Percentiles rank a stretch among this genome's conserved stretches.
Conservation (phyloP, 2,888 invertebrate genomes). For the Trachelus tabidus region DNA sequence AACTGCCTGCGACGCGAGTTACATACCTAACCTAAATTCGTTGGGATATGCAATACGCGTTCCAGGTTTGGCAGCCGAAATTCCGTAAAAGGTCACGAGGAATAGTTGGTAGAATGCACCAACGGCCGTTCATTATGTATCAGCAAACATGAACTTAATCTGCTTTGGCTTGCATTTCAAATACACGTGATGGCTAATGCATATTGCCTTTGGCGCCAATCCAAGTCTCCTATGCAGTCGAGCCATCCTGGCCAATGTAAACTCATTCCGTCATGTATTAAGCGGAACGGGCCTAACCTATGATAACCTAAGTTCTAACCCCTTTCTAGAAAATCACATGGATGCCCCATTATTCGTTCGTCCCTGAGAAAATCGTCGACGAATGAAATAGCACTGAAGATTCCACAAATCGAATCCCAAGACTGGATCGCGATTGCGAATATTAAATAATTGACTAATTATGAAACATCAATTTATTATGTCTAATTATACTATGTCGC, state of each 20-base stretch:
- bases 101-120: background rate
- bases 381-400: background rate
- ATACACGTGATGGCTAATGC: constrained; percentile 59
- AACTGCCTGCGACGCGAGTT: background rate
- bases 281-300: constrained; percentile 16
- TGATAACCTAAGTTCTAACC: constrained; percentile 7
- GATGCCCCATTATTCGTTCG: background rate
- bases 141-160: constrained; percentile 57
- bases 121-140: constrained; percentile 6
- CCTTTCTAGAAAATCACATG: background rate
- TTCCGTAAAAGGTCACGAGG: background rate
- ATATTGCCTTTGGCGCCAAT: constrained; percentile 60
- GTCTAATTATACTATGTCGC: too few relatives aligned
- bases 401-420: background rate
- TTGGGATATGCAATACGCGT: background rate
- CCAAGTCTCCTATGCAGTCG: constrained; percentile 54
- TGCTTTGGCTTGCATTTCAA: constrained; percentile 61
- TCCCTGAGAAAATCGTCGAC: background rate
- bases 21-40: background rate
- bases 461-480: too few relatives aligned
- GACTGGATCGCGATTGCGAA: constrained; percentile 27
- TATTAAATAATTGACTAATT: constrained; percentile 19
- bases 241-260: constrained; percentile 49
- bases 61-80: background rate
- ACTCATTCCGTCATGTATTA: constrained; percentile 59